Percentiles rank a stretch among this genome's conserved stretches.
These are phyloP conservation scores for Protaetia brevitarsis DNA, from an alignment of 1,140 invertebrate genomes.

Conservation along the genomic window DNA sequence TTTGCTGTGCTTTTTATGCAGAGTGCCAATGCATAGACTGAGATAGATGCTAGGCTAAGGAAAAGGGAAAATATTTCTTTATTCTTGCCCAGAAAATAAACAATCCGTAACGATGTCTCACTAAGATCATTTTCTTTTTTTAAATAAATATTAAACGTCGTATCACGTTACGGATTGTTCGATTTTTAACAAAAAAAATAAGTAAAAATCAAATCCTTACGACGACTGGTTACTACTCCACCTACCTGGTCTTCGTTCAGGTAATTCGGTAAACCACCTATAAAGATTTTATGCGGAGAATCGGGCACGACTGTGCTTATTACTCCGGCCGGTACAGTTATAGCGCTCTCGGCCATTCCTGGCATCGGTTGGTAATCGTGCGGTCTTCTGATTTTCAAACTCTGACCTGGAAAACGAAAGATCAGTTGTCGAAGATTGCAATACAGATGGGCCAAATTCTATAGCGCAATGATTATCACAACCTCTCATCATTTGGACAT, in stretches of 20 bases:
- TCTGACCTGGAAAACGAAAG: constrained; percentile 73
- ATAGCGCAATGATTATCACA: no score
- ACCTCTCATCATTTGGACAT: no score
- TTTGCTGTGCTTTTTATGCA: constrained; percentile 19
- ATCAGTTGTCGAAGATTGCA: neutral
- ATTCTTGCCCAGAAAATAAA: constrained; percentile 14
- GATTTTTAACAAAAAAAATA: neutral
- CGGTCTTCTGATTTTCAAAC: constrained; percentile 96
- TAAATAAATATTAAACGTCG: no score
- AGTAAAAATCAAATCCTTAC: neutral
- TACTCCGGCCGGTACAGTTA: constrained; percentile 76
- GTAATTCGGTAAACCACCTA: constrained; percentile 98
- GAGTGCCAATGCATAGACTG: constrained; percentile 14
- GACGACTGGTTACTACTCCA: constrained; percentile 1
- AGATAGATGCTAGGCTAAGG: constrained; percentile 22
- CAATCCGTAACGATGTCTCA: neutral
- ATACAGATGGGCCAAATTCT: no score
- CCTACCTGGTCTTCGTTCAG: constrained; percentile 99
- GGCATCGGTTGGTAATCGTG: constrained; percentile 99
- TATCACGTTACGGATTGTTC: neutral
- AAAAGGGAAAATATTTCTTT: constrained; percentile 19
- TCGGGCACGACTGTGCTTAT: constrained; percentile 90
- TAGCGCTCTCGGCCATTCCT: constrained; percentile 86
- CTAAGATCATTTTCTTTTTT: no score
- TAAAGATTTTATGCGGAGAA: constrained; percentile 98